phyloP scores from a whole-genome alignment of 2,113 vertebrate species.

The Probosciger aterrimus region DNA sequence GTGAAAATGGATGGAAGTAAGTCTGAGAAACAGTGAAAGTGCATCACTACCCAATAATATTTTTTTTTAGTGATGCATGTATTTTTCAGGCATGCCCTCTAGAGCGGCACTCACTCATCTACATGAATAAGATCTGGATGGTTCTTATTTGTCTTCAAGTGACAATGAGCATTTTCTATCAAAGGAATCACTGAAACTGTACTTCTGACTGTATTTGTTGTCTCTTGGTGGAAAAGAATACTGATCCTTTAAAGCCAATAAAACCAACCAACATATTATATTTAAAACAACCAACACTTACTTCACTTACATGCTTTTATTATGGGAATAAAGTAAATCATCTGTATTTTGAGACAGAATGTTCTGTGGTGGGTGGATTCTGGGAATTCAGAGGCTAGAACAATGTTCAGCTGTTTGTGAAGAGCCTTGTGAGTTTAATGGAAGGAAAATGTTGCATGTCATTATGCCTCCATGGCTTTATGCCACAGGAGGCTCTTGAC shows the following conservation, averaged over 20 bases:
- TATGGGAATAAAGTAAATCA: background rate
- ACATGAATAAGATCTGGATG: background rate
- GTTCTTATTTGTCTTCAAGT: background rate
- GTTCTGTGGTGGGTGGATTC: background rate
- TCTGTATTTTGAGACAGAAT: background rate
- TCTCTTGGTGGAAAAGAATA: background rate
- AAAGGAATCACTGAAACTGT: background rate
- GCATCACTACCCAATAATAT: background rate
- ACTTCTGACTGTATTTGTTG: background rate
- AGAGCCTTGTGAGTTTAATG: background rate
- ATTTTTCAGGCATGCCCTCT: background rate
- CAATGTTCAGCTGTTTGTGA: background rate
- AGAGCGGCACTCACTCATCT: background rate
- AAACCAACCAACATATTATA: background rate
- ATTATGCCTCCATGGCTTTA: background rate
- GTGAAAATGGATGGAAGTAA: background rate
- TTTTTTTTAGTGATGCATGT: background rate
- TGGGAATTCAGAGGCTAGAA: background rate
- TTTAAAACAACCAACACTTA: background rate
- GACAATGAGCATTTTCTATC: background rate
- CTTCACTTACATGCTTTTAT: background rate
- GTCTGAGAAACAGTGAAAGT: background rate
- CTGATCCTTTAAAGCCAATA: background rate
- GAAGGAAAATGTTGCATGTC: background rate
- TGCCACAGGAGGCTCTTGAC: background rate